These are phyloP conservation scores for Cerastis rubricosa DNA, from an alignment of 2,888 invertebrate genomes.

Conservation along the genomic window DNA sequence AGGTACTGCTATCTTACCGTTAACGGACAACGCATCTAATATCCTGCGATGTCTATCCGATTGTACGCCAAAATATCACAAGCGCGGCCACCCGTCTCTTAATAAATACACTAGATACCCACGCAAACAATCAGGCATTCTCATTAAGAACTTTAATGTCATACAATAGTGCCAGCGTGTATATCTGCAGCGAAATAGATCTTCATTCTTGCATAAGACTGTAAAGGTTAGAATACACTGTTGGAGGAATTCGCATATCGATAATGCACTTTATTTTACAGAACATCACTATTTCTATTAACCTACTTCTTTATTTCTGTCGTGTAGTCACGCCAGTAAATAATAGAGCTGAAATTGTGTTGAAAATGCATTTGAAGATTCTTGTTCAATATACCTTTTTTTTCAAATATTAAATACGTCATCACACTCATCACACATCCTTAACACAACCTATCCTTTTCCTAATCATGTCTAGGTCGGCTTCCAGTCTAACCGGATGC, in stretches of 20 bases:
- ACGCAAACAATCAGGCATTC: conserved; percentile 53
- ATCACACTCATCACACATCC: not conserved
- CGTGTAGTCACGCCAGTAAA: no score
- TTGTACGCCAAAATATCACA: conserved; percentile 40
- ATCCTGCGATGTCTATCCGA: conserved; percentile 4
- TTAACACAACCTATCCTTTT: no score
- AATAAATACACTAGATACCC: conserved; percentile 52
- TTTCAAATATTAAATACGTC: not conserved
- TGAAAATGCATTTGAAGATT: no score
- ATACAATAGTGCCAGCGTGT: conserved; percentile 54
- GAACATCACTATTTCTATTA: not conserved
- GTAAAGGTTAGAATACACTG: conserved; percentile 33
- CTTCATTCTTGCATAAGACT: conserved; percentile 68
- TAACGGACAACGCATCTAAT: not conserved
- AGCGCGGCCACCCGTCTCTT: conserved; percentile 49
- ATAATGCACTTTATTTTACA: not conserved
- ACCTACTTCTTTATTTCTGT: no score
- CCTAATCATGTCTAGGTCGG: not conserved
- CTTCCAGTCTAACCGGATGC: not conserved
- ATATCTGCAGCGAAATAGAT: conserved; percentile 64
- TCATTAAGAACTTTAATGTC: conserved; percentile 59
- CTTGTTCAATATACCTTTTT: no score
- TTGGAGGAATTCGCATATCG: not conserved
- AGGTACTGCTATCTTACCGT: not conserved
- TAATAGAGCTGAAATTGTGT: no score